Percentiles rank a stretch among this genome's conserved stretches.
Evolutionary conservation across 2,797 vertebrate genomes (phyloP).

Genomic region (Cuniculus paca): DNA sequence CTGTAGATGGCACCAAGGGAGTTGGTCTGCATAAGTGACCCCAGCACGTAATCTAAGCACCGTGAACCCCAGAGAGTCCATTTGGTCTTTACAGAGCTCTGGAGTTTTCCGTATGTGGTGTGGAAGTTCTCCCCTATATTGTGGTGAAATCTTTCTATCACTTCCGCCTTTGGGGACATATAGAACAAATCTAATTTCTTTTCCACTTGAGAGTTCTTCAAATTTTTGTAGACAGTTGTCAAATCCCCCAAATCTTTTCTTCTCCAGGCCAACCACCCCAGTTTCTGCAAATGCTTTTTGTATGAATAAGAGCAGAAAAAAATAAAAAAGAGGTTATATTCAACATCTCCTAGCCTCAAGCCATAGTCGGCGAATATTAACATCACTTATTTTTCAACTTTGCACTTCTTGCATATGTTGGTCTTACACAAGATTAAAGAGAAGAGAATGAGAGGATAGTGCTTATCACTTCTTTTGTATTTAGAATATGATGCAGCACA

Average conservation of each 20-base stretch:
- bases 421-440: neutral
- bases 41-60: neutral
- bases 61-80: neutral
- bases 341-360: neutral
- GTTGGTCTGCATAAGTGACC: accelerated
- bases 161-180: constrained; percentile 28
- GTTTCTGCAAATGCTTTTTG: constrained; percentile 17
- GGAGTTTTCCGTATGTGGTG: neutral
- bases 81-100: neutral
- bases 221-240: constrained; percentile 75
- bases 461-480: neutral
- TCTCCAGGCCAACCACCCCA: constrained; percentile 30
- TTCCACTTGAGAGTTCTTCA: constrained; percentile 70
- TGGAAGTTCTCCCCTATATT: constrained; percentile 32
- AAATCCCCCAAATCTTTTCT: constrained; percentile 45
- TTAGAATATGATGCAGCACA: neutral
- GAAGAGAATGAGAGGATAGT: neutral
- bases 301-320: neutral
- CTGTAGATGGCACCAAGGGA: neutral
- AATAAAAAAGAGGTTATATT: neutral
- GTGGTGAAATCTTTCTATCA: neutral
- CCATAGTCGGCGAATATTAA: neutral
- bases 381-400: neutral
- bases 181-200: constrained; percentile 77
- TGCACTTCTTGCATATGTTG: neutral